Evolutionary conservation across 2,797 vertebrate genomes (phyloP).

Genomic region (Erethizon dorsatum): DNA sequence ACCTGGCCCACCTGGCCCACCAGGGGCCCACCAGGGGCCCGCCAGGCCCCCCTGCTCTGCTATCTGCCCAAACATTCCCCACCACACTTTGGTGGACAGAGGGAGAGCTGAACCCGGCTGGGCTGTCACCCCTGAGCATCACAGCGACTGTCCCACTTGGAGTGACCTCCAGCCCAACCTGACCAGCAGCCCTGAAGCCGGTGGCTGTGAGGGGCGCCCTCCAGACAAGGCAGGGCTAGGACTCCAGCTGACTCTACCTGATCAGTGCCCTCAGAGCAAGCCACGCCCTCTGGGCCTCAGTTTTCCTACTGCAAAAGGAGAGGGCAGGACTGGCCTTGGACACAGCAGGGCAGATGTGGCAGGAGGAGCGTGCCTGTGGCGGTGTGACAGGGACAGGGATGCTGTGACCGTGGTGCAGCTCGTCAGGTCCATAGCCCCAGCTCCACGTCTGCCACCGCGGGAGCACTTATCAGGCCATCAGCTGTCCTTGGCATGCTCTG

Average conservation of each 20-base stretch:
- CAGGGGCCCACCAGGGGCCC: no score
- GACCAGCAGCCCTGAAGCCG: background rate
- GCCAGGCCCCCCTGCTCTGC: background rate
- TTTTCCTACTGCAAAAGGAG: background rate
- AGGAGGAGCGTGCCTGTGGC: background rate
- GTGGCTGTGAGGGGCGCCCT: fast-evolving
- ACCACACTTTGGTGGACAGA: background rate
- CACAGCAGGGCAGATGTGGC: background rate
- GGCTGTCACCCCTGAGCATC: background rate
- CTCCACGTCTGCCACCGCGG: background rate
- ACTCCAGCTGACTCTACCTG: background rate
- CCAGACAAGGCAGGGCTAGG: background rate
- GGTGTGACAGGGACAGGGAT: background rate
- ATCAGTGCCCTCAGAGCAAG: background rate
- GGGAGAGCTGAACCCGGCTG: background rate
- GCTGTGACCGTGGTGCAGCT: fast-evolving
- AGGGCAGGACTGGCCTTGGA: background rate
- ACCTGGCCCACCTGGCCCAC: no score
- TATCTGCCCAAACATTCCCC: no score
- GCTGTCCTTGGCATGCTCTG: background rate
- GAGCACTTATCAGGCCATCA: background rate
- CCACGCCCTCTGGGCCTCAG: background rate
- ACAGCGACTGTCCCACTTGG: fast-evolving
- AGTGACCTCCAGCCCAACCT: background rate
- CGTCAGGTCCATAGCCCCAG: background rate